These are phyloP conservation scores for Parus major DNA, from an alignment of 2,113 vertebrate genomes.

Conservation along the genomic window DNA sequence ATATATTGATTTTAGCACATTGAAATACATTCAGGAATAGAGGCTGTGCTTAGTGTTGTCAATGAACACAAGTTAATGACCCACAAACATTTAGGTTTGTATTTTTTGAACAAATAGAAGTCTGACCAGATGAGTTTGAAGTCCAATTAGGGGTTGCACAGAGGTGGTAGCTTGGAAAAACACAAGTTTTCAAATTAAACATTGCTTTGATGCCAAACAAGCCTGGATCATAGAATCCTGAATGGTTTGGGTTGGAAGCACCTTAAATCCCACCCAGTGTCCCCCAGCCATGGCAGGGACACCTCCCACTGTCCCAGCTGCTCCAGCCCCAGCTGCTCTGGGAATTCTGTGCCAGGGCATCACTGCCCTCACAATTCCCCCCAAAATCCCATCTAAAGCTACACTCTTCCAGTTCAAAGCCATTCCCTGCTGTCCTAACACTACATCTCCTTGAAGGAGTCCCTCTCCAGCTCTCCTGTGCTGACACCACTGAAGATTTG, in stretches of 20 bases:
- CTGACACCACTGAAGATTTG: background rate
- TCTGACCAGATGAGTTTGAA: background rate
- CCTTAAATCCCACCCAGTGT: rapidly evolving
- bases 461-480: background rate
- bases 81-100: background rate
- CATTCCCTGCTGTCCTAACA: background rate
- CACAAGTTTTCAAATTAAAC: background rate
- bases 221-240: background rate
- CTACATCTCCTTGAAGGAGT: background rate
- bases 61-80: background rate
- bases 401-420: background rate
- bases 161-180: background rate
- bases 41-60: background rate
- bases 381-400: background rate
- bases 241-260: background rate
- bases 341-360: background rate
- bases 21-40: background rate
- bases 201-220: background rate
- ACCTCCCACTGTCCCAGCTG: background rate
- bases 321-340: background rate
- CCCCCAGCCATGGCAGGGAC: background rate
- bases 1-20: background rate
- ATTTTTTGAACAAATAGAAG: background rate
- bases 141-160: background rate
- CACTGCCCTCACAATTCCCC: rapidly evolving